These are phyloP conservation scores for Gryon sp. DNA, from an alignment of 1,140 invertebrate species.

Conservation along the genomic window DNA sequence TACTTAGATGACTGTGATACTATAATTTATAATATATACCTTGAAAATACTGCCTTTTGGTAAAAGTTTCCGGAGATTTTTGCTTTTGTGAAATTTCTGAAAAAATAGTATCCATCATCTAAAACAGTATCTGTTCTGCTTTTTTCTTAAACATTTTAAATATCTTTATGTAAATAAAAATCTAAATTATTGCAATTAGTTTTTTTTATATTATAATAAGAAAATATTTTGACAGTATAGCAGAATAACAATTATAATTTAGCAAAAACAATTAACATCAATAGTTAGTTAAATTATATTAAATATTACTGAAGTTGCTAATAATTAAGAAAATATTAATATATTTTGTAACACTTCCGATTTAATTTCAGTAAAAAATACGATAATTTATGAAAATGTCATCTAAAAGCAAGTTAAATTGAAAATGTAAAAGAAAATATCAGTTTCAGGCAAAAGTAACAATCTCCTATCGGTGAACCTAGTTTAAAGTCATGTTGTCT, in stretches of 20 bases:
- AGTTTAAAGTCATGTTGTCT: conserved; percentile 31
- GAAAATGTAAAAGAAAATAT: conserved; percentile 42
- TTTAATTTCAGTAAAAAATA: no score
- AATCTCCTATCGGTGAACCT: conserved; percentile 68
- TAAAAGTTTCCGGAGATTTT: conserved; percentile 84
- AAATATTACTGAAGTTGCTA: no score
- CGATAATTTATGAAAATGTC: no score
- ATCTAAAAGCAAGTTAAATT: conserved; percentile 50
- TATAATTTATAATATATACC: conserved; percentile 78
- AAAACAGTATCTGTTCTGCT: conserved; percentile 72
- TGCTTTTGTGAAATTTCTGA: conserved; percentile 87
- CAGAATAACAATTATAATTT: no score
- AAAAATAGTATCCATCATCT: conserved; percentile 80
- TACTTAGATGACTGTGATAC: conserved; percentile 29
- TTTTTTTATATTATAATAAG: no score
- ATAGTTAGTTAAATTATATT: no score
- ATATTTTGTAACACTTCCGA: conserved; percentile 48
- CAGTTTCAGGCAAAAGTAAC: conserved; percentile 72
- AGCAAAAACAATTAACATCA: no score
- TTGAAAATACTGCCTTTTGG: conserved; percentile 85
- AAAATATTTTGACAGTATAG: no score
- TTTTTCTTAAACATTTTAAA: conserved; percentile 35
- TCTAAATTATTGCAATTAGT: not conserved
- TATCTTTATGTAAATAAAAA: not conserved
- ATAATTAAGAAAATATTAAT: not conserved